Evolutionary conservation across 2,113 vertebrate species (phyloP), one percentile per base, ranked within the genome.

Genomic region (Tringa solitaria): DNA sequence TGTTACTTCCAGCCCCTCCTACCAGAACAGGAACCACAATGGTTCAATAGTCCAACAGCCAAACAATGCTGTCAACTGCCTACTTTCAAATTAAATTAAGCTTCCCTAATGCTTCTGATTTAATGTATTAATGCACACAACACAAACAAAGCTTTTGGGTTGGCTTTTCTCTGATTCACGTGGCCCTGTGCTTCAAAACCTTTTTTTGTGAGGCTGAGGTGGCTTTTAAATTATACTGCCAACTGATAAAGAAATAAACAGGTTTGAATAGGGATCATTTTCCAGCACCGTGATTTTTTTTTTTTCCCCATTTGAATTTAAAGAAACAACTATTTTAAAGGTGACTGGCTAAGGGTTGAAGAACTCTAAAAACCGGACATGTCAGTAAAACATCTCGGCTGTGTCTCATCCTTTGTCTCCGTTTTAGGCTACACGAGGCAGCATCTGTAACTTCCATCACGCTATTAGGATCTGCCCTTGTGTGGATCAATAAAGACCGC

Each of bases 401-500:
- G 19, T 19, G 24, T 60, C 60, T 76, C 39, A 60, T 76, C n/a
- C 64, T 86, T 80, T 79, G 63, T 77, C 67, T 94, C 48, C 48
- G 30, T 77, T 91, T 70, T 50, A 73, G 54, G 26, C 28, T 93
- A 76, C 30, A 28, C 22, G 53, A 93, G 45, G 45, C 35, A 89
- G 33, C 43, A 87, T 75, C 88, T 78, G 51, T 86, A 92, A 50
- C 77, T 85, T 53, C 69, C 45, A 75, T 81, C 43, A 72, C 11
- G 4, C 77, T 95, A 39, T 93, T 69, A 91, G 74, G 86, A 85
- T 79, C 77, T 87, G 41, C 30, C 86, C 77, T 69, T 60, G 48
- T 79, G 70, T 8, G 5, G 97, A 97, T 93, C 93, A 97, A 95
- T 97, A 97, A 90, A 97, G 95, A 89, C 89, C 19, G 35, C 87